phyloP scores from a whole-genome alignment of 1,140 invertebrate species.

The Acromyrmex heyeri region DNA sequence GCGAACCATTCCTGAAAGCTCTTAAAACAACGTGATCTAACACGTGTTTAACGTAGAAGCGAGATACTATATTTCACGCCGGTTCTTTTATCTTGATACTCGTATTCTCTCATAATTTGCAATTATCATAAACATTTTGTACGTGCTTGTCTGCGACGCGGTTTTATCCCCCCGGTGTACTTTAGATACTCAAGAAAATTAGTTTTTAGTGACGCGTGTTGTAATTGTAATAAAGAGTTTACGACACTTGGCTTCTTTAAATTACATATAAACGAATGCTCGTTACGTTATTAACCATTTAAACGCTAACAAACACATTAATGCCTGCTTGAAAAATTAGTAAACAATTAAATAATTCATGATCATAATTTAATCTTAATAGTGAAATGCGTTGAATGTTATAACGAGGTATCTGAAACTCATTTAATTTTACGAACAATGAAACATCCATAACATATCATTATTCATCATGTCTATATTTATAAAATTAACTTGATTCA shows the following conservation, averaged over 20 bases:
- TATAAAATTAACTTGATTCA: not conserved
- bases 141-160: constrained; percentile 2
- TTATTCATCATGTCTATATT: not conserved
- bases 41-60: constrained; percentile 12
- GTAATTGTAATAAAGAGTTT: constrained; percentile 34
- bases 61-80: constrained; percentile 25
- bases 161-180: constrained; percentile 11
- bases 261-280: not conserved
- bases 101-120: constrained; percentile 20
- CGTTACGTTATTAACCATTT: not conserved
- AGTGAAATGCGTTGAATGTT: not conserved
- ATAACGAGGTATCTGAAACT: not conserved
- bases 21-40: constrained; percentile 29
- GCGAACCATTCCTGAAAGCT: constrained; percentile 15
- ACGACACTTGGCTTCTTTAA: not conserved
- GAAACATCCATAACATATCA: not conserved
- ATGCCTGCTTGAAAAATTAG: not conserved
- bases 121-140: constrained; percentile 48
- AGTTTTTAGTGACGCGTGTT: not conserved
- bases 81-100: constrained; percentile 38
- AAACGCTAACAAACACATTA: not conserved
- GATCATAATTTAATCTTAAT: constrained; percentile 17
- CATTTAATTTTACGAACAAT: not conserved
- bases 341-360: not conserved
- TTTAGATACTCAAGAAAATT: constrained; percentile 34